Percentiles rank a stretch among this genome's conserved stretches.
These are phyloP conservation scores for Cantharis flavilabris DNA, from an alignment of 2,888 invertebrate species.

Conservation along the genomic window DNA sequence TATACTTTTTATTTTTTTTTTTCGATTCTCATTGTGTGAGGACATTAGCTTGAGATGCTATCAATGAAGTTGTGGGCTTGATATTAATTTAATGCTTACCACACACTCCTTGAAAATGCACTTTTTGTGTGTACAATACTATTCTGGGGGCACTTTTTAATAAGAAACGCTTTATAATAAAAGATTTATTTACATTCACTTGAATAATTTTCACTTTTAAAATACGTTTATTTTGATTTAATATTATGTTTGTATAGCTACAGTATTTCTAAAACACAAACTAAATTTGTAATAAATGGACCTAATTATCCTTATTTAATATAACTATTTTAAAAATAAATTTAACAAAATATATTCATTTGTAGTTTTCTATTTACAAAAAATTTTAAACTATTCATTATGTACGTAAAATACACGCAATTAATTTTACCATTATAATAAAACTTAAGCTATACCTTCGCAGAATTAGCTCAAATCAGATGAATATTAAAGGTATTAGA, in stretches of 20 bases:
- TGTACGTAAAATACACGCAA: no score
- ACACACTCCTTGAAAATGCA: conserved; percentile 43
- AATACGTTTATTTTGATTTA: neutral
- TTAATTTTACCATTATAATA: no score
- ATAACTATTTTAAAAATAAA: neutral
- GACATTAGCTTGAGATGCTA: conserved; percentile 55
- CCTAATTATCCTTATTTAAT: neutral
- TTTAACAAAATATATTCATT: neutral
- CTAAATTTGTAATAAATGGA: neutral
- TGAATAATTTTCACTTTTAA: neutral
- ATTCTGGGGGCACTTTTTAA: conserved; percentile 12
- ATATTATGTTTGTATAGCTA: neutral
- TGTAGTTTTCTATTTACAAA: neutral
- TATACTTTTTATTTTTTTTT: conserved; percentile 50
- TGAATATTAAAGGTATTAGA: no score
- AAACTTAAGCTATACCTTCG: no score
- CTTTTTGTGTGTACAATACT: conserved; percentile 9
- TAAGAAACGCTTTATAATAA: neutral
- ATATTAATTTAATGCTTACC: conserved; percentile 53
- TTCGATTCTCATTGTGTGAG: conserved; percentile 55
- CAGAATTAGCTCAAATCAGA: no score
- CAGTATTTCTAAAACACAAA: neutral
- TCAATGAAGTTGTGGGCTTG: conserved; percentile 50
- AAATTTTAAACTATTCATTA: no score
- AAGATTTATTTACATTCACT: neutral